Percentiles rank a stretch among this genome's conserved stretches.
These are phyloP conservation scores for Ptychadena robeensis DNA, from an alignment of 2,797 vertebrate genomes.

Conservation along the genomic window DNA sequence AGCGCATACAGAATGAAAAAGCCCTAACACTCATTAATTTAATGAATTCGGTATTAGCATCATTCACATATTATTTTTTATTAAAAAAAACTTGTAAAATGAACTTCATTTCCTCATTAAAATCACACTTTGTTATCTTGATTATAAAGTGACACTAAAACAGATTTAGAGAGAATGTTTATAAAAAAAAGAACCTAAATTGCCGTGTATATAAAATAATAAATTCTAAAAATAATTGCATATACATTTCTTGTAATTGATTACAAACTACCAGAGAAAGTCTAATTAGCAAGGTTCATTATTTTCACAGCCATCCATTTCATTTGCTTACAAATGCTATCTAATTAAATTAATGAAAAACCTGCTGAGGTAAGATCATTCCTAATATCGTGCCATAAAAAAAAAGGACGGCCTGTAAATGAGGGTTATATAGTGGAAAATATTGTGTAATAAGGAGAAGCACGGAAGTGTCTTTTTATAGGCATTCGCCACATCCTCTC, in stretches of 20 bases:
- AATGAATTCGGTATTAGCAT: no score
- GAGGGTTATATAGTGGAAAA: slow-evolving; percentile 52
- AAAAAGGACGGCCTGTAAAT: slow-evolving; percentile 25
- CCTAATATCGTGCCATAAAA: slow-evolving; percentile 51
- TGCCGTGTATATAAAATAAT: slow-evolving; percentile 45
- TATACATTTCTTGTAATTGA: slow-evolving; percentile 50
- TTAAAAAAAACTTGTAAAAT: not conserved
- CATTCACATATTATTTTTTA: no score
- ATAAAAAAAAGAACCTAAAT: slow-evolving; percentile 22
- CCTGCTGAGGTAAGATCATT: slow-evolving; percentile 57
- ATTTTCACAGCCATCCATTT: slow-evolving; percentile 55
- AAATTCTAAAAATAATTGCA: slow-evolving; percentile 52
- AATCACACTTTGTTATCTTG: slow-evolving; percentile 42
- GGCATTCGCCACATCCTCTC: slow-evolving; percentile 32
- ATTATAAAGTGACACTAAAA: not conserved
- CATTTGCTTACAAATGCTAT: slow-evolving; percentile 55
- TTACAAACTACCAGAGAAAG: slow-evolving; percentile 40
- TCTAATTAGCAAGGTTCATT: slow-evolving; percentile 61
- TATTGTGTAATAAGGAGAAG: slow-evolving; percentile 45
- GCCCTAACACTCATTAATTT: no score
- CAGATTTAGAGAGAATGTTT: slow-evolving; percentile 12
- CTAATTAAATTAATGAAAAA: slow-evolving; percentile 61
- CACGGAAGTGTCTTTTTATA: slow-evolving; percentile 30
- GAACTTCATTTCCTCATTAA: slow-evolving; percentile 18
- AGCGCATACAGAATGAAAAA: no score